Evolutionary conservation across 2,888 invertebrate species (phyloP).

Genomic region (Eucera pruinosa): DNA sequence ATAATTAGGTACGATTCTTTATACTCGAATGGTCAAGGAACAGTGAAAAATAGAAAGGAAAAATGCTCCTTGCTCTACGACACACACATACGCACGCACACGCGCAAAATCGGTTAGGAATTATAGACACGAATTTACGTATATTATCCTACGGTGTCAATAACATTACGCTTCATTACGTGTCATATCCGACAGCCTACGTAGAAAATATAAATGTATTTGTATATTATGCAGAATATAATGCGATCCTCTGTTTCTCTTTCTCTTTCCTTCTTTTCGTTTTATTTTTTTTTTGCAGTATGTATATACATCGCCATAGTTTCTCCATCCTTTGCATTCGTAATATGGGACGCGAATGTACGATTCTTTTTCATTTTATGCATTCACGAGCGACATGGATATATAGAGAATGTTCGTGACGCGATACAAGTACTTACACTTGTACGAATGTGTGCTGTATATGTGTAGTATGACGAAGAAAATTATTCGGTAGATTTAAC

Average conservation of each 20-base stretch:
- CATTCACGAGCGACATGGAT: neutral
- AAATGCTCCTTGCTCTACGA: neutral
- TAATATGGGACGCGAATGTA: too few relatives aligned
- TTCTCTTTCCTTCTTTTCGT: neutral
- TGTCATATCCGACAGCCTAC: constrained; percentile 53
- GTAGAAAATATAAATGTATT: constrained; percentile 69
- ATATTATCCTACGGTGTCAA: constrained; percentile 34
- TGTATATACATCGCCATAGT: constrained; percentile 16
- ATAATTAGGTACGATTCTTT: neutral
- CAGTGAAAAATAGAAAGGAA: constrained; percentile 11
- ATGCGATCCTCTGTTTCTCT: constrained; percentile 29
- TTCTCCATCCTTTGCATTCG: too few relatives aligned
- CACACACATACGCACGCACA: neutral
- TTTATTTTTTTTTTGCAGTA: constrained; percentile 20
- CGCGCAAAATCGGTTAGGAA: constrained; percentile 26
- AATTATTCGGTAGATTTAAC: too few relatives aligned
- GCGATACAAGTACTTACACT: neutral
- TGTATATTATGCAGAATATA: constrained; percentile 58
- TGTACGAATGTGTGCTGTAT: neutral
- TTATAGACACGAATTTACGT: constrained; percentile 6
- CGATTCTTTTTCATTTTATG: too few relatives aligned
- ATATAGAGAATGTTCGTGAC: constrained; percentile 15
- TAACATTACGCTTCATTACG: constrained; percentile 35
- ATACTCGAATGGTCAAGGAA: constrained; percentile 21
- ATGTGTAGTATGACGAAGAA: too few relatives aligned